Percentiles rank a stretch among this genome's conserved stretches.
phyloP scores from a whole-genome alignment of 2,113 vertebrate species.

The Engystomops pustulosus region DNA sequence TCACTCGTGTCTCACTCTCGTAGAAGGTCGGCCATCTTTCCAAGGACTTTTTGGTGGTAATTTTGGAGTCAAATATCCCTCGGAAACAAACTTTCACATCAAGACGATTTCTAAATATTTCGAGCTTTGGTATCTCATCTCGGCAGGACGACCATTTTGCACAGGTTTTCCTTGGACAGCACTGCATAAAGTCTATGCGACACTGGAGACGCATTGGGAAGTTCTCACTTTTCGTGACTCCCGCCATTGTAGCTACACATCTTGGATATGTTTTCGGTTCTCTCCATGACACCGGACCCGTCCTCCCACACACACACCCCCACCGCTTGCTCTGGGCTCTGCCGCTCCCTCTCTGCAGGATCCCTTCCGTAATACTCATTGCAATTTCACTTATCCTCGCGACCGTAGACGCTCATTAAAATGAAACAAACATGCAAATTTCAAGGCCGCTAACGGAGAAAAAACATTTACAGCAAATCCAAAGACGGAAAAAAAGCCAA shows the following conservation, averaged over 20 bases:
- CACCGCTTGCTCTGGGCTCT: constrained; percentile 45
- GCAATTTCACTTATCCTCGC: constrained; percentile 33
- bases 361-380: constrained; percentile 36
- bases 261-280: background rate
- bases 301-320: too few relatives aligned
- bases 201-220: background rate
- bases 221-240: background rate
- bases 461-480: constrained; percentile 58
- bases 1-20: background rate
- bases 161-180: background rate
- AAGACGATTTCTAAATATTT: background rate
- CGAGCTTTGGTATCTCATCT: constrained; percentile 3
- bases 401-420: constrained; percentile 47
- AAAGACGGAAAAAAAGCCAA: constrained; percentile 56
- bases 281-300: background rate
- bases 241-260: background rate
- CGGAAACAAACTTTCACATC: background rate
- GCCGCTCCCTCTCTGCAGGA: constrained; percentile 34
- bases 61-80: background rate
- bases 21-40: constrained; percentile 1
- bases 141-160: background rate
- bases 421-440: constrained; percentile 59
- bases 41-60: background rate
- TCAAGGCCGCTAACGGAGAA: constrained; percentile 57
- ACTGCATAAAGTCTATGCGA: constrained; percentile 19